Percentiles rank a stretch among this genome's conserved stretches.
phyloP scores from a whole-genome alignment of 2,797 vertebrate genomes.

The Phrynocephalus forsythii region DNA sequence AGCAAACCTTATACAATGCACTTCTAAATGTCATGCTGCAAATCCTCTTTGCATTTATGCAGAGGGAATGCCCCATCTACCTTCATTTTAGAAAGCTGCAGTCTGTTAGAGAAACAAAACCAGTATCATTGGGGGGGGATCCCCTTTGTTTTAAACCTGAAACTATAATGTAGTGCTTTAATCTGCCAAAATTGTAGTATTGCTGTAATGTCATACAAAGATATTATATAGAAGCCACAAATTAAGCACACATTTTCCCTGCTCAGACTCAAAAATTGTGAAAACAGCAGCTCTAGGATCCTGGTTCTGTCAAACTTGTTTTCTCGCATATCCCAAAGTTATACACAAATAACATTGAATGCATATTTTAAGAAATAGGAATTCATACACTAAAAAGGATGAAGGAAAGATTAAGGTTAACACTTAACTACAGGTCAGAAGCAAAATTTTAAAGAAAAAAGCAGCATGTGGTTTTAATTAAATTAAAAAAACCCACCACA shows the following conservation, averaged over 20 bases:
- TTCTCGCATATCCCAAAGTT: constrained; percentile 33
- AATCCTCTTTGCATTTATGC: constrained; percentile 78
- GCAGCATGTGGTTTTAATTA: not conserved
- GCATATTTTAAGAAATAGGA: not conserved
- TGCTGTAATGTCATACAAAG: constrained; percentile 26
- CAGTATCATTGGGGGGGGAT: constrained; percentile 33
- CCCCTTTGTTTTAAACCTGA: constrained; percentile 35
- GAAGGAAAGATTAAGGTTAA: not conserved
- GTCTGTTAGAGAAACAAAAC: constrained; percentile 59
- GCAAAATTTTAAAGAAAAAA: not conserved
- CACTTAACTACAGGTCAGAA: not conserved
- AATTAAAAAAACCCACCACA: not conserved
- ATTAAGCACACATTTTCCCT: constrained; percentile 37
- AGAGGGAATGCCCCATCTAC: constrained; percentile 55
- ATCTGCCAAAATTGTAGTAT: not conserved
- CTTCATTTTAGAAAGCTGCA: constrained; percentile 64
- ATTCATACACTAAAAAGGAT: not conserved
- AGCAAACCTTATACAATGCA: constrained; percentile 79
- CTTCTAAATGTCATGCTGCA: constrained; percentile 78
- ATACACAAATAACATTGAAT: constrained; percentile 12
- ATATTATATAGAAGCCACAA: constrained; percentile 42
- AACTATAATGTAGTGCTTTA: constrained; percentile 33
- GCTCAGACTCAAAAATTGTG: not conserved
- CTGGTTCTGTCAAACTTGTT: constrained; percentile 27
- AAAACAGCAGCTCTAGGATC: constrained; percentile 11